Percentiles rank a stretch among this genome's conserved stretches.
Conservation (phyloP, 2,797 vertebrate species). For the Enteromius treurensis region DNA sequence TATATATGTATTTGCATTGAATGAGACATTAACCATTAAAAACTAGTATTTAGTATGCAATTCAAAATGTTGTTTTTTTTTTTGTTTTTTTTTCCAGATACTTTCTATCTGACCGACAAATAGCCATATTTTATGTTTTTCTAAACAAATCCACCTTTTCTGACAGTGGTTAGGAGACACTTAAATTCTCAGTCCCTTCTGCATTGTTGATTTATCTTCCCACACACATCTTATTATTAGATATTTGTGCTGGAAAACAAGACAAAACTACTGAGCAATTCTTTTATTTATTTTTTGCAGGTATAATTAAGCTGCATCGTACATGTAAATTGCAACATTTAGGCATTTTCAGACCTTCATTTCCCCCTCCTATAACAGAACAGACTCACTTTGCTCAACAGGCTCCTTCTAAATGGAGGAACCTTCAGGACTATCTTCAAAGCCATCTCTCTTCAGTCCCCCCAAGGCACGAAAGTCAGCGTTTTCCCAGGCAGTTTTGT, state of each 20-base stretch:
- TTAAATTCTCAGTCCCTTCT: neutral
- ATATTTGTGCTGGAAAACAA: neutral
- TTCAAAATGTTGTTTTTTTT: too few species aligned
- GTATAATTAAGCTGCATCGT: neutral
- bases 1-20: too few species aligned
- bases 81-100: neutral
- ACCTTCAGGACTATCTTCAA: constrained; percentile 26
- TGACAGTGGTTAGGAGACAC: neutral
- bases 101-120: neutral
- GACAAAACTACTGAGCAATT: neutral
- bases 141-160: too few species aligned
- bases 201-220: neutral
- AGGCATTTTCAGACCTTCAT: constrained; percentile 61
- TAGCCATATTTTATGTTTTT: neutral
- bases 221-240: neutral
- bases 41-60: too few species aligned
- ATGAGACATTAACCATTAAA: too few species aligned
- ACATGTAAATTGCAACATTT: constrained; percentile 58
- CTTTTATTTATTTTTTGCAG: neutral
- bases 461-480: neutral
- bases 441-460: constrained; percentile 11
- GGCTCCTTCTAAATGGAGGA: constrained; percentile 48
- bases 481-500: constrained; percentile 8
- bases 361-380: constrained; percentile 57
- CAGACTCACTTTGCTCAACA: constrained; percentile 26